A percentile compares a stretch with the other conserved stretches of the same genome.
Conservation (phyloP, 64 coral and sea anemone species). For the Pocillopora damicornis region DNA sequence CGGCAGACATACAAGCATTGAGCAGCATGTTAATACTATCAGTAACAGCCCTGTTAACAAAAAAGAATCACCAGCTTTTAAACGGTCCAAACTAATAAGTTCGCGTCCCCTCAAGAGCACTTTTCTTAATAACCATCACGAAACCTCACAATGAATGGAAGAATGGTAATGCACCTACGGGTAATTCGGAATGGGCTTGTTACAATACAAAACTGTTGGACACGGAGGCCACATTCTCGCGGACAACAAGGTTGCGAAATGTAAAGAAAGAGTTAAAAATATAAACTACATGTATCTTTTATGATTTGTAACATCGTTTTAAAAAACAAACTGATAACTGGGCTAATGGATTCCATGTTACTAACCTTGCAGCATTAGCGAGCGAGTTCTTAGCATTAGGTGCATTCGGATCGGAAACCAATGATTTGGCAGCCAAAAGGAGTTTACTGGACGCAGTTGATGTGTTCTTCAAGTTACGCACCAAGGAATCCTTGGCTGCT, state of each 20-base stretch:
- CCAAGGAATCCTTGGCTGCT: constrained; percentile 81
- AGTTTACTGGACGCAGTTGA: constrained; percentile 98
- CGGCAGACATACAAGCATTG: constrained; percentile 97
- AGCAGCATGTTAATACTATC: constrained; percentile 97
- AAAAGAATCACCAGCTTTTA: background rate
- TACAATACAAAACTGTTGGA: too few relatives aligned
- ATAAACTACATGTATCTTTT: too few relatives aligned
- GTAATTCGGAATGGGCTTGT: too few relatives aligned
- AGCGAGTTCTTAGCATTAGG: constrained; percentile 97
- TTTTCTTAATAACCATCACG: too few relatives aligned
- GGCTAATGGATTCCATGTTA: background rate
- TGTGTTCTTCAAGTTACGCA: constrained; percentile 90
- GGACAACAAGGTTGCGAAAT: too few relatives aligned
- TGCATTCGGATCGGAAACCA: constrained; percentile 96
- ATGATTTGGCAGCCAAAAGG: constrained; percentile 84
- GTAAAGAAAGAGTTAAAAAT: too few relatives aligned
- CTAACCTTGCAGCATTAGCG: constrained; percentile 94
- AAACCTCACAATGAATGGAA: too few relatives aligned
- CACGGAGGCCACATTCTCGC: too few relatives aligned
- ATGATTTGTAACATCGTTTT: too few relatives aligned
- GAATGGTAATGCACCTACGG: too few relatives aligned
- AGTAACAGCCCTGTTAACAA: constrained; percentile 79
- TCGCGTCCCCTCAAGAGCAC: too few relatives aligned
- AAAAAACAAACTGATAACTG: too few relatives aligned
- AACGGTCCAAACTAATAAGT: background rate